Base-by-base conservation (phyloP, 2,797 vertebrate genomes). In the Setipinna tenuifilis region DNA sequence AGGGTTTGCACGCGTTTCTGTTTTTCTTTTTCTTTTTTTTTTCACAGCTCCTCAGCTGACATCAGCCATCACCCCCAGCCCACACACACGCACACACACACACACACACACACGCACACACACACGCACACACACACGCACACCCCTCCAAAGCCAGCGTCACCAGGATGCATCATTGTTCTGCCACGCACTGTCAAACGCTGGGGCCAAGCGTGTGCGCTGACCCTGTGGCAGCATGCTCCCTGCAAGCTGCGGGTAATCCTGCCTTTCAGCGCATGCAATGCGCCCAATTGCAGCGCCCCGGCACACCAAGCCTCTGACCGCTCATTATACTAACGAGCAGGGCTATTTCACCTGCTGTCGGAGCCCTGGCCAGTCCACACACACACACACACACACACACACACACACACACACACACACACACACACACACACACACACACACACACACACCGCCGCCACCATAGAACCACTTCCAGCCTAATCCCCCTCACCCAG, bases 261-360 rank as follows among this genome's bases (percentile, higher is more conserved):
- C 89, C 91, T 92, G 94, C 93, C 92, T 94, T 95, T 95, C 92
- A 92, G 91, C 93, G 57, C 23, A 86, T 89, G 90, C 87, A 10
- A 86, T 86, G 48, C 90, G 87, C 91, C 90, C 95, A 92, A 94
- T 95, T 94, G 93, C 91, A 92, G 91, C 91, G 90, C 89, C 92
- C 80, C 31, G 89, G 89, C 93, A 93, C 92, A 89, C 88, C 84
- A 82, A 90, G 92, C 94, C 96, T 97, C 97, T 97, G 98, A 97
- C 97, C 97, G 96, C 97, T 98, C 97, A 98, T 99, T 97, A 97
- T 94, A 93, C 97, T 99, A 98, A 99, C 97, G 96, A 99, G 98
- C 97, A 97, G 97, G 97, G 97, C 97, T 96, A 98, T 98, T 99
- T 99, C 98, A 99, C 98, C 98, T 99, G 98, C 98, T 96, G 97